These are phyloP conservation scores for Caenorhabditis uteleia DNA, from an alignment of 2,888 invertebrate genomes.

Conservation along the genomic window DNA sequence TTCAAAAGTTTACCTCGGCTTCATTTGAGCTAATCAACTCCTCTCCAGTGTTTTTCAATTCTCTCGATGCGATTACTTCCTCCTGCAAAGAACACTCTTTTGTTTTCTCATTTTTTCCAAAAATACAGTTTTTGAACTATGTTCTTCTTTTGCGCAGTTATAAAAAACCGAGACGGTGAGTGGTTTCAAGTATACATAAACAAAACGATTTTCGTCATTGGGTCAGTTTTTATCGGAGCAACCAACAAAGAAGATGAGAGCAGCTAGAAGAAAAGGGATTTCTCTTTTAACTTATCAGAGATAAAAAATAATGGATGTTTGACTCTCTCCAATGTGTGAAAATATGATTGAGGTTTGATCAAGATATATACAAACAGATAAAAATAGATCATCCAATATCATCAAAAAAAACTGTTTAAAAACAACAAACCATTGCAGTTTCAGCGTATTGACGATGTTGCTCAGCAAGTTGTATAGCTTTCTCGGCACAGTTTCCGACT, in stretches of 20 bases:
- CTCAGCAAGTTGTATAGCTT: slow-evolving; percentile 69
- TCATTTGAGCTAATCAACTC: slow-evolving; percentile 74
- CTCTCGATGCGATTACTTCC: slow-evolving; percentile 83
- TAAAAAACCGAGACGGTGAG: too few relatives aligned
- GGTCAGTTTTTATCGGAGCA: too few relatives aligned
- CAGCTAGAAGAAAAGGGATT: too few relatives aligned
- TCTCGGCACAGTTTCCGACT: slow-evolving; percentile 67
- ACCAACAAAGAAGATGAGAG: too few relatives aligned
- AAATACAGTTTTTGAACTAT: too few relatives aligned
- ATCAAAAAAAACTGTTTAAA: background rate
- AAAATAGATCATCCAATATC: too few relatives aligned
- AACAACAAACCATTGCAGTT: slow-evolving; percentile 70
- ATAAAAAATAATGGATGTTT: too few relatives aligned
- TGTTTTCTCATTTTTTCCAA: slow-evolving; percentile 7
- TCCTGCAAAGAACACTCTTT: slow-evolving; percentile 72
- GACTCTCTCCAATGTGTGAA: too few relatives aligned
- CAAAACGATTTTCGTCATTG: too few relatives aligned
- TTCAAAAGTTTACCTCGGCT: slow-evolving; percentile 44
- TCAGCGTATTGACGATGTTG: slow-evolving; percentile 71
- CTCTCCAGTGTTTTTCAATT: slow-evolving; percentile 81
- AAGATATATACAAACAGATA: slow-evolving; percentile 8
- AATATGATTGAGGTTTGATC: slow-evolving; percentile 21
- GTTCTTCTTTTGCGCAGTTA: too few relatives aligned
- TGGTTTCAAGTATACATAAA: too few relatives aligned
- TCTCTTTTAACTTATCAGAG: too few relatives aligned